Evolutionary conservation across 2,888 invertebrate species (phyloP), one percentile per base, ranked within the genome.

Genomic region (Spilosoma lubricipeda): DNA sequence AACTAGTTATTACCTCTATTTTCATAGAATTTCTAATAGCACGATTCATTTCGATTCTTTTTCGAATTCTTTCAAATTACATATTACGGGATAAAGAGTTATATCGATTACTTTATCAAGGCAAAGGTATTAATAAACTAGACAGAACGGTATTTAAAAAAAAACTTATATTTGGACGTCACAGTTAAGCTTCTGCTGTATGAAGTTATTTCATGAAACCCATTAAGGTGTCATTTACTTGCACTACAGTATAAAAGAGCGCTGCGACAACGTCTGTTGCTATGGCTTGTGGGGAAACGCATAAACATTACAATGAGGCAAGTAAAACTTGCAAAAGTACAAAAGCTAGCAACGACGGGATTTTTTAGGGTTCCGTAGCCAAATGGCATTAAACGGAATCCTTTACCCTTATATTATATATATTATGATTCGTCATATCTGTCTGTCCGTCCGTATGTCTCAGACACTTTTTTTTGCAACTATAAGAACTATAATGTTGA

Each of bases 1-100:
- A 88, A 88, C 83, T 63, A 83, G 85, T 88, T 86, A 89, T 92
- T 91, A 90, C 79, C 78, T 71, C 71, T 77, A 83, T 86, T 88
- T 79, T 77, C 77, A 75, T 27, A 73, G 72, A 71, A 80, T 76
- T 15, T 76, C 70, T 73, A 71, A 81, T 78, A 76, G 70, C 69
- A 76, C 8, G 13, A 59, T n/a, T 77, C 73, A 68, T 68, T 71
- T 30, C 5, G 30, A 67, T 67, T 67, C 48, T 48, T 48, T 67
- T 67, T 67, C 20, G 23, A 67, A 30, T 45, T 67, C 15, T 30
- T 63, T 63, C 13, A 30, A 67, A 48, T 67, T 67, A 67, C 2
- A 67, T 48, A 18, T 48, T 13, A 67, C 8, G 7, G 45, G 30
- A 23, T 67, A 20, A 20, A 30, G 8, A 30, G 20, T 67, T 45